Base-by-base conservation (phyloP, 1,140 invertebrate species). In the Dinoponera quadriceps region DNA sequence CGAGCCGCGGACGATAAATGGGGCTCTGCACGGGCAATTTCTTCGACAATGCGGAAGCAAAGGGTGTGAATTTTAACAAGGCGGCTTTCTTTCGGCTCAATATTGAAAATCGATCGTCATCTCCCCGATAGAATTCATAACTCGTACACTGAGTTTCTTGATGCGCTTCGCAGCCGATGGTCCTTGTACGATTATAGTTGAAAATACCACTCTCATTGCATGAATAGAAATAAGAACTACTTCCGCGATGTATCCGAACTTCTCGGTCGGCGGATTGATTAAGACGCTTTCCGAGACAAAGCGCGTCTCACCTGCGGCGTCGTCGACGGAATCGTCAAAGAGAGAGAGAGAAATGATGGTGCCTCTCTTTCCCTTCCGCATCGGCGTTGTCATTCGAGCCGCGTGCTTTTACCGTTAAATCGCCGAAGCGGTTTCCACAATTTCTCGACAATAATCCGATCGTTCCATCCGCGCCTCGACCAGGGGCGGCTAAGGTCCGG, bases 371-470 rank as follows among this genome's bases (percentile, higher is more conserved):
- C 38, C 38, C 38, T 44, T 44, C 38, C 3, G 2, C 33, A 7
- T 3, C 33, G 33, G 4, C 62, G 38, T 55, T 75, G 68, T 44
- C 59, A 71, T 60, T 38, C 29, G 38, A 69, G 51, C 73, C 59
- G 18, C 38, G 18, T 69, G 27, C 14, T 13, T 85, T 82, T 85
- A 88, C 86, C 86, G 86, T 88, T 88, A 87, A 85, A 88, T 87
- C 71, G 85, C 4, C 71, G 51, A 33, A 84, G 72, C 82, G 85
- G 83, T 88, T 88, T 88, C 55, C 60, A 85, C 83, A 69, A 78
- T 88, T 85, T 88, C 55, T 63, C 66, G 33, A 60, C 44, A 88
- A 88, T 88, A 85, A 88, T 83, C 59, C 86, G 75, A 84, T 82
- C 71, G 78, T 82, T 69, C 49, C 66, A 55, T 65, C 13, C 74